phyloP scores from a whole-genome alignment of 2,888 invertebrate species.

The Parthenolecanium corni region DNA sequence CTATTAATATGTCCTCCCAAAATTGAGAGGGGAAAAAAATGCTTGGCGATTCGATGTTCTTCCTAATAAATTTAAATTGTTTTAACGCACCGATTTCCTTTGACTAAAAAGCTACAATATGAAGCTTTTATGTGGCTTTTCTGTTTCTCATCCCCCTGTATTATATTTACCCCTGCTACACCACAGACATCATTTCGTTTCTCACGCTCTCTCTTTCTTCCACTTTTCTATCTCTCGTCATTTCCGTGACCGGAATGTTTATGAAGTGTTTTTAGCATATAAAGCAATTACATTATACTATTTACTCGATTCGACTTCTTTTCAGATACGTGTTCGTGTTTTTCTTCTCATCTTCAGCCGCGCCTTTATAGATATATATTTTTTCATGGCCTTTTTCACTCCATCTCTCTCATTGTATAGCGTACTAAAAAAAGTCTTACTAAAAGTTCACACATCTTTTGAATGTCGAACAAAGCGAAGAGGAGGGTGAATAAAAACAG shows the following conservation, averaged over 20 bases:
- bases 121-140: conserved; percentile 16
- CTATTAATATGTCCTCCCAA: background rate
- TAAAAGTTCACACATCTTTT: too few species aligned
- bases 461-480: too few species aligned
- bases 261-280: conserved; percentile 24
- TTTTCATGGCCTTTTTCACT: too few species aligned
- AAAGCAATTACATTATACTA: conserved; percentile 27
- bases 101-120: conserved; percentile 12
- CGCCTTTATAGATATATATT: too few species aligned
- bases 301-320: conserved; percentile 17
- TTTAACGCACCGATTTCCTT: conserved; percentile 9
- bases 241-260: conserved; percentile 26
- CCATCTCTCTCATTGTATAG: too few species aligned
- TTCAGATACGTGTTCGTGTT: conserved; percentile 16
- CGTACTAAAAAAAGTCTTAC: too few species aligned
- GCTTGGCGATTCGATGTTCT: conserved; percentile 11
- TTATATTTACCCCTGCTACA: background rate
- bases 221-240: conserved; percentile 4
- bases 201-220: background rate
- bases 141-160: background rate
- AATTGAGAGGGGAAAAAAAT: conserved; percentile 6
- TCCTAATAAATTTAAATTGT: conserved; percentile 26
- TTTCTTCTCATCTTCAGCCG: conserved; percentile 3
- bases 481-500: too few species aligned
- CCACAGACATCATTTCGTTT: background rate